Percentiles rank a stretch among this genome's conserved stretches.
These are phyloP conservation scores for Trypoxylus dichotomus DNA, from an alignment of 1,140 invertebrate species.

Conservation along the genomic window DNA sequence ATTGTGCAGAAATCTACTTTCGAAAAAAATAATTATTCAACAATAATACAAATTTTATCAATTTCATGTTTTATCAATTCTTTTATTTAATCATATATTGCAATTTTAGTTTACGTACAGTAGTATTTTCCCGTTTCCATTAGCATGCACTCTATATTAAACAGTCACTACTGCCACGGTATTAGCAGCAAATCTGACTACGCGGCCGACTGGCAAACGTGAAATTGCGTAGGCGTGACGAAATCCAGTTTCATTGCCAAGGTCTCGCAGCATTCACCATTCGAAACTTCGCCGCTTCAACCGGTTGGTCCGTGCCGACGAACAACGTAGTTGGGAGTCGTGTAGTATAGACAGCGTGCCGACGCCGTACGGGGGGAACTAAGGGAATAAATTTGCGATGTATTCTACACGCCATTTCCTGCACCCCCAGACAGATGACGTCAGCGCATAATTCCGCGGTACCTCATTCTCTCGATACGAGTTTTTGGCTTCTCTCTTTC, in stretches of 20 bases:
- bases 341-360: not conserved
- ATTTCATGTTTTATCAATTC: too few species aligned
- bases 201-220: not conserved
- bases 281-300: not conserved
- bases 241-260: slow-evolving; percentile 34
- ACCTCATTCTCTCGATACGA: not conserved
- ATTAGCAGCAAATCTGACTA: not conserved
- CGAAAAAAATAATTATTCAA: too few species aligned
- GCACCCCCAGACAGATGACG: slow-evolving; percentile 17
- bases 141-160: too few species aligned
- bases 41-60: too few species aligned
- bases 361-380: not conserved
- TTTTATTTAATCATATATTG: too few species aligned
- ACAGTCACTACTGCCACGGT: too few species aligned
- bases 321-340: not conserved
- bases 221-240: slow-evolving; percentile 30
- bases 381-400: not conserved
- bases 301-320: not conserved
- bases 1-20: too few species aligned
- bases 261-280: slow-evolving; percentile 18
- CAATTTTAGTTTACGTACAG: too few species aligned
- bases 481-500: not conserved
- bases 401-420: not conserved
- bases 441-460: slow-evolving; percentile 6
- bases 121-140: too few species aligned